These are phyloP conservation scores for Erythrolamprus reginae DNA, from an alignment of 2,113 vertebrate species.

Conservation along the genomic window DNA sequence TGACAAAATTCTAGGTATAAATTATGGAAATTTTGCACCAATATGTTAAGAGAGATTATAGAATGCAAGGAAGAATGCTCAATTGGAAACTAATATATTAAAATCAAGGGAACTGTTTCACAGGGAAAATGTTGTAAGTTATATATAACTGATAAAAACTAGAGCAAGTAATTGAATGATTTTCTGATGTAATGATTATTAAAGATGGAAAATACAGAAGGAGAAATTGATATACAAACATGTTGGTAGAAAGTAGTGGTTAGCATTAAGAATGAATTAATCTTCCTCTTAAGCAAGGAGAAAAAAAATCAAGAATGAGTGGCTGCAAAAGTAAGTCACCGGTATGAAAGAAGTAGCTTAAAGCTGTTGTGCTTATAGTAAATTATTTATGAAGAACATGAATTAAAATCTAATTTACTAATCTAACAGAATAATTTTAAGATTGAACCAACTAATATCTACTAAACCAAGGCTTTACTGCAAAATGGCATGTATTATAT, in stretches of 20 bases:
- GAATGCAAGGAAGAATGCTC: not conserved
- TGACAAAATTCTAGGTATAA: not conserved
- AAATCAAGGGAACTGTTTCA: not conserved
- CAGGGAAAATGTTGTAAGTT: not conserved
- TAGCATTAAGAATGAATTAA: not conserved
- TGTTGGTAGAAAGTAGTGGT: not conserved
- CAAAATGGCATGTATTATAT: not conserved
- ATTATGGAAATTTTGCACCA: not conserved
- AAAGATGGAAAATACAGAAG: not conserved
- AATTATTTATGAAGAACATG: not conserved
- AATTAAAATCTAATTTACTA: not conserved
- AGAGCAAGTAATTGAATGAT: not conserved
- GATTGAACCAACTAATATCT: not conserved
- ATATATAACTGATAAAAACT: not conserved
- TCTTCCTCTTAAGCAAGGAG: not conserved
- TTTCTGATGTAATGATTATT: not conserved
- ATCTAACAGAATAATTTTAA: not conserved
- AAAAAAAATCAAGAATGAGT: not conserved
- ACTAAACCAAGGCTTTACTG: not conserved
- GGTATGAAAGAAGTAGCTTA: not conserved
- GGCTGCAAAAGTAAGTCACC: not conserved
- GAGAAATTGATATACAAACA: not conserved
- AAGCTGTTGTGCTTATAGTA: not conserved
- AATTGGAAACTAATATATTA: not conserved
- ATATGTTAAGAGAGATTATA: not conserved